Percentiles rank a stretch among this genome's conserved stretches.
These are phyloP conservation scores for Acanthosepion pharaonis DNA, from an alignment of 2,888 invertebrate genomes.

Conservation along the genomic window DNA sequence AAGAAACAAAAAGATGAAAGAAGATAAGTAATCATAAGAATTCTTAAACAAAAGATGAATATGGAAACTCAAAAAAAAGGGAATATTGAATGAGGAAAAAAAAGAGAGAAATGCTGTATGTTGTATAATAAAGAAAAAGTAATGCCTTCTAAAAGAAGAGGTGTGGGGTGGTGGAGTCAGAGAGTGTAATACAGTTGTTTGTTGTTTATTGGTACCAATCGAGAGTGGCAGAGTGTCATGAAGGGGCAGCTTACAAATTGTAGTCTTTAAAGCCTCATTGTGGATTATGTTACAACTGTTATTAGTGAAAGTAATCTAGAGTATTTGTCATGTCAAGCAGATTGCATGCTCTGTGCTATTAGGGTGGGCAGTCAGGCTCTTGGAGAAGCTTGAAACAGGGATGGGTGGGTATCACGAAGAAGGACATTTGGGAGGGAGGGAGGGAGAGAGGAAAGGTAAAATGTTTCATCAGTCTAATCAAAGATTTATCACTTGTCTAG, in stretches of 20 bases:
- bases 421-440: not conserved
- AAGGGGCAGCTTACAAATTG: not conserved
- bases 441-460: not conserved
- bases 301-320: not conserved
- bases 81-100: not conserved
- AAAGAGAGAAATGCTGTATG: not conserved
- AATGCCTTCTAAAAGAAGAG: not conserved
- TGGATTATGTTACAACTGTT: not conserved
- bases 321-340: constrained; percentile 1
- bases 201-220: not conserved
- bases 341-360: not conserved
- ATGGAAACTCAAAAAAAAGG: not conserved
- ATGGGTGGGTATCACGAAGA: not conserved
- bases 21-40: not conserved
- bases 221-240: not conserved
- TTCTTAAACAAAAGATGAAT: not conserved
- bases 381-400: not conserved
- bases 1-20: too few species aligned
- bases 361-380: not conserved
- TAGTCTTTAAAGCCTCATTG: not conserved
- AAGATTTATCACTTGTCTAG: too few species aligned
- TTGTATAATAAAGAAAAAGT: not conserved
- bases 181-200: too few species aligned
- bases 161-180: not conserved
- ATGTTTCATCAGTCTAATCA: not conserved